Evolutionary conservation across 1,140 invertebrate species (phyloP).

Genomic region (Platyscapa corneri): DNA sequence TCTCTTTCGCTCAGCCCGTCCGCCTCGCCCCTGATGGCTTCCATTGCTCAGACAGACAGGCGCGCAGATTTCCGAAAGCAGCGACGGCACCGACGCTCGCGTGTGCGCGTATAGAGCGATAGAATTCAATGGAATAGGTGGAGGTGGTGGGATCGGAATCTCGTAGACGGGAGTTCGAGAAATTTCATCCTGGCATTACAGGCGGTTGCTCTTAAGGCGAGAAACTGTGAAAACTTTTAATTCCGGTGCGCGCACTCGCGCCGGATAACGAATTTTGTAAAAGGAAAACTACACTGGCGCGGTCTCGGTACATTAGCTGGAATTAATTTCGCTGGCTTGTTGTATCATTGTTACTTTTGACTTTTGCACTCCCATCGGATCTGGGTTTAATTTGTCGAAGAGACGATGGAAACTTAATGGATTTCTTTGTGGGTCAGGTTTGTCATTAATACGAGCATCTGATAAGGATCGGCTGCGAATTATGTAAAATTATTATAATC

Average conservation of each 20-base stretch:
- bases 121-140: conserved; percentile 28
- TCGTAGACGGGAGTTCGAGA: not conserved
- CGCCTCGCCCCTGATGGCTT: not conserved
- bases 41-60: not conserved
- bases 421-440: no score
- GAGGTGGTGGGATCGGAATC: not conserved
- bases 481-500: no score
- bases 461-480: no score
- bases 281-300: not conserved
- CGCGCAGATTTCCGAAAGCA: conserved; percentile 26
- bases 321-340: not conserved
- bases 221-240: conserved; percentile 36
- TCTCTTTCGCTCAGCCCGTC: no score
- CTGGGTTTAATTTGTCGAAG: no score
- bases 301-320: not conserved
- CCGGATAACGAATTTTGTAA: conserved; percentile 37
- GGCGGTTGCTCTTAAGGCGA: not conserved
- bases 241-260: not conserved
- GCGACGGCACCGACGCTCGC: not conserved
- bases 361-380: not conserved
- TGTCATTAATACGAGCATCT: no score
- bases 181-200: conserved; percentile 43
- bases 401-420: no score
- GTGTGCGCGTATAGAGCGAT: not conserved
- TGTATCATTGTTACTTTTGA: not conserved